Evolutionary conservation across 2,113 vertebrate species (phyloP), one percentile per base, ranked within the genome.

Genomic region (Poecilia latipinna): DNA sequence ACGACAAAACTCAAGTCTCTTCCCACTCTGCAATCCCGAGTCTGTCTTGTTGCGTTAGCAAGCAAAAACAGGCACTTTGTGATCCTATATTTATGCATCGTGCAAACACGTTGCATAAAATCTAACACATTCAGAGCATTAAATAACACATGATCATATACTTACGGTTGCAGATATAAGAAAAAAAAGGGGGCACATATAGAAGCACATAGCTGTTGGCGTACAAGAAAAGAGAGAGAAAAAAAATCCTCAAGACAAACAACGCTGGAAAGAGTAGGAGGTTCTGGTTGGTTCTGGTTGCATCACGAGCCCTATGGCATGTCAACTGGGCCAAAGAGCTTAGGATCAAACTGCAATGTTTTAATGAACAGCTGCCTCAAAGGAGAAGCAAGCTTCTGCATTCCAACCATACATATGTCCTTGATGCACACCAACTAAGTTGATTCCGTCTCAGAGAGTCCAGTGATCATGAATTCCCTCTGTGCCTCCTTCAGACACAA

Each of bases 381-480:
- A 80, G 79, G 79, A 54, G 65, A 32, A 76, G 73, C 70, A 28
- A 77, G 74, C 85, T 87, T 77, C 75, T 79, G 84, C 80, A 86
- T 87, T 82, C 84, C 72, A 69, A 75, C 65, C 31, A 24, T 72
- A 61, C 71, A 78, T 68, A 70, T 80, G 82, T 88, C 80, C 82
- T 85, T 57, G 70, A 65, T 42, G 51, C 64, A 78, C 69, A 35
- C 37, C 70, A 26, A 76, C 61, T 5, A 17, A 74, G 75, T 80
- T 68, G 17, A 75, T 86, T 85, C 74, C 77, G 82, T 82, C 88
- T 89, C 82, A 70, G 80, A 70, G 65, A 86, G 79, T 82, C 82
- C 75, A 72, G 68, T 61, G 83, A 89, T 88, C 83, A 83, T 70
- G 81, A 81, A 89, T 90, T 91, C 78, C 86, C 71, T 88, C 73